Base-by-base conservation (phyloP, 2,797 vertebrate genomes). In the Glossophaga mutica region DNA sequence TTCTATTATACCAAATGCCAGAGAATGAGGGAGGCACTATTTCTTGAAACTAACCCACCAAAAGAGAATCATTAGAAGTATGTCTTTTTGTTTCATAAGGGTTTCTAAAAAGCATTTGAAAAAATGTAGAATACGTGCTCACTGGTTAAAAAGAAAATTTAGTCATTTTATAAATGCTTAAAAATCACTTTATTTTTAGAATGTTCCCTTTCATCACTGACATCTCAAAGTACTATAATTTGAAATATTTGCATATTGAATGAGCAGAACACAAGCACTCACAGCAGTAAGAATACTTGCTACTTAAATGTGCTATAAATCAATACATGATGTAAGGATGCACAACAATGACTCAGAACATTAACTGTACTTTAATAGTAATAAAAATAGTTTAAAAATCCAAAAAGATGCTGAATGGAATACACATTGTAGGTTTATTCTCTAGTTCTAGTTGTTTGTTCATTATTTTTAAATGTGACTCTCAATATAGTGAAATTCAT, bases 181-280 rank as follows among this genome's bases (percentile, higher is more conserved):
- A 97, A 96, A 96, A 6, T 16, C 48, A 48, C 87, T 97, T 96
- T 94, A 97, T 96, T 98, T 97, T 97, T 98, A 96, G 97, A 95
- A 90, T 87, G 89, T 93, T 96, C 96, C 39, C 52, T 82, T 92
- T 73, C 39, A 50, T 96, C 39, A 29, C 3, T 97, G 16, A 15
- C 77, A 78, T 90, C 97, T 97, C 93, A 97, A 95, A 97, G 93
- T 22, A 93, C 90, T 52, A 11, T 78, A 97, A 97, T 94, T 96
- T 86, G 92, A 96, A 97, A 39, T 34, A 86, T 97, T 97, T 96
- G 87, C 92, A 93, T 71, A 79, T 83, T 74, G 89, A 96, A 88
- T 87, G 48, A 96, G 62, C 73, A 90, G 88, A 91, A 87, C 46
- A 73, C 39, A 94, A 73, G 85, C 65, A 24, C 95, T 97, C 76